Conservation (phyloP, 2,113 vertebrate genomes). For the Gasterosteus aculeatus region DNA sequence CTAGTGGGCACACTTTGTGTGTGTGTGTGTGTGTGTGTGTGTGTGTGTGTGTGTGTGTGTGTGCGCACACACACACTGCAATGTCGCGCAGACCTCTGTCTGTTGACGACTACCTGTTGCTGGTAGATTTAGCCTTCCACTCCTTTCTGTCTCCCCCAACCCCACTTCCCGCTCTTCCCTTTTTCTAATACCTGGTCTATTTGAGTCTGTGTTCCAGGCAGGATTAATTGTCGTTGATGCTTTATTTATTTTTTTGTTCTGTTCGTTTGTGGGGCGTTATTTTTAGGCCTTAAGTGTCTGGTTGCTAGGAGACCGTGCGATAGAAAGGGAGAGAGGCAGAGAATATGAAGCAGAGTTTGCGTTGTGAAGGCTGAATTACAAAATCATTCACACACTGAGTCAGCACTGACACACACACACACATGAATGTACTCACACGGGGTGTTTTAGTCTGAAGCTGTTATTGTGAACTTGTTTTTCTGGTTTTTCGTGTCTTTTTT, state of each 20-base stretch:
- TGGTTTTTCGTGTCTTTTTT: constrained; percentile 61
- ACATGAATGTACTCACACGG: constrained; percentile 54
- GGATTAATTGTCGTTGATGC: constrained; percentile 84
- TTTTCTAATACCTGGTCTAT: constrained; percentile 73
- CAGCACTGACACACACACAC: constrained; percentile 78
- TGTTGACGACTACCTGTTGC: constrained; percentile 83
- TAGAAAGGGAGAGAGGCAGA: constrained; percentile 52
- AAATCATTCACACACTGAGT: constrained; percentile 83
- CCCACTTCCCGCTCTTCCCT: constrained; percentile 41
- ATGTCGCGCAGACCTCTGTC: constrained; percentile 63
- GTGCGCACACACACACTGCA: constrained; percentile 17
- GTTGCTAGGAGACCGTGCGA: constrained; percentile 83
- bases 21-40: no score
- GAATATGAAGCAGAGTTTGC: constrained; percentile 80
- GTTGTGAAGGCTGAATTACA: constrained; percentile 85
- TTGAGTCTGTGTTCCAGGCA: constrained; percentile 76
- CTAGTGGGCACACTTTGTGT: constrained; percentile 21
- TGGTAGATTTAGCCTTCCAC: constrained; percentile 65
- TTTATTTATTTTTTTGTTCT: constrained; percentile 85
- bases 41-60: no score
- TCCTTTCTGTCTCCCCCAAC: constrained; percentile 37
- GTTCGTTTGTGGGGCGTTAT: constrained; percentile 82
- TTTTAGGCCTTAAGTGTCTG: constrained; percentile 86
- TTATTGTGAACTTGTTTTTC: constrained; percentile 74
- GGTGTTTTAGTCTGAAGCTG: constrained; percentile 62